These are phyloP conservation scores for Lycocorax pyrrhopterus DNA, from an alignment of 2,113 vertebrate species.

Conservation along the genomic window DNA sequence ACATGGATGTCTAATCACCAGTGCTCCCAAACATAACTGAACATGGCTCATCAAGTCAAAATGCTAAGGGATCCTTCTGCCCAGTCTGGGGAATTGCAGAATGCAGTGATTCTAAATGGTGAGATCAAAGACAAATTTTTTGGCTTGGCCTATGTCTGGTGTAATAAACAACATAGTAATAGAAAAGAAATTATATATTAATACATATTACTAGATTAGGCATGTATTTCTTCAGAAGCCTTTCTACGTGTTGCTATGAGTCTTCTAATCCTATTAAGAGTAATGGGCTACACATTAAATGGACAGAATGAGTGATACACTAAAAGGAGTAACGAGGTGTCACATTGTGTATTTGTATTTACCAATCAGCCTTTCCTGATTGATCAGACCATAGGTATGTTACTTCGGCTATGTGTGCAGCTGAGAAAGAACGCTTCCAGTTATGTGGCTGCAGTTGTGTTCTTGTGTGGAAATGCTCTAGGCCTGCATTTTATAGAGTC, in stretches of 20 bases:
- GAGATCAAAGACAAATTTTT: background rate
- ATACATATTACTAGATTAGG: background rate
- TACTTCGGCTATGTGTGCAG: background rate
- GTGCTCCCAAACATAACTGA: background rate
- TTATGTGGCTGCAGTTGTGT: accelerated
- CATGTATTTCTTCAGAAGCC: background rate
- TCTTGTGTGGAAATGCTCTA: background rate
- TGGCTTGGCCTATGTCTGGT: background rate
- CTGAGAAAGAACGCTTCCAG: background rate
- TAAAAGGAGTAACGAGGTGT: background rate
- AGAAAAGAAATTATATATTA: background rate
- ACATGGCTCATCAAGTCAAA: background rate
- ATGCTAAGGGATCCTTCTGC: background rate
- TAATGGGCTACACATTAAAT: background rate
- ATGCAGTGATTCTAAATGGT: background rate
- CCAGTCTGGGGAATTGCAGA: background rate
- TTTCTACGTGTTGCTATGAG: background rate
- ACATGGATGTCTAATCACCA: background rate
- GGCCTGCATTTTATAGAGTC: background rate
- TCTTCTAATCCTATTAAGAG: background rate
- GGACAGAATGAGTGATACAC: background rate
- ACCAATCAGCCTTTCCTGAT: background rate
- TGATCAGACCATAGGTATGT: background rate
- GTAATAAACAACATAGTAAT: background rate
- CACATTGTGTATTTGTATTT: background rate